Conservation (phyloP, 2,888 invertebrate genomes). For the Leucophenga maculata region DNA sequence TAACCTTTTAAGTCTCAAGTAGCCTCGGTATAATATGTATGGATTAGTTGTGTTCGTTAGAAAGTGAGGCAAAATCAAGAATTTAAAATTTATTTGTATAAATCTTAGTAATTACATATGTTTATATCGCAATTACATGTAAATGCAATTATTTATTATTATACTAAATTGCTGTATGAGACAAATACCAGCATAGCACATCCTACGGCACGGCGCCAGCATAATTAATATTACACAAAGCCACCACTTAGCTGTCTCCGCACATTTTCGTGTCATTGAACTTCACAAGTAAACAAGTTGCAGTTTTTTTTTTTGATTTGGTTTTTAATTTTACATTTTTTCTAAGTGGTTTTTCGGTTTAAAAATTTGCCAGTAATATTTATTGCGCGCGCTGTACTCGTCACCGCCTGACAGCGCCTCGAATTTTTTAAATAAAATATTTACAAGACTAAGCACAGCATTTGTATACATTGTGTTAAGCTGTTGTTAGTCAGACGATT, state of each 20-base stretch:
- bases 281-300: background rate
- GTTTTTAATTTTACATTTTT: background rate
- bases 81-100: too few species aligned
- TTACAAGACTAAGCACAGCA: background rate
- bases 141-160: too few species aligned
- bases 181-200: background rate
- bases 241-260: background rate
- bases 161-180: background rate
- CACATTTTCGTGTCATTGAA: background rate
- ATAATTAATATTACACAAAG: conserved; percentile 4
- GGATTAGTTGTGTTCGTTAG: too few species aligned
- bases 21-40: too few species aligned
- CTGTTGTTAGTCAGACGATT: too few species aligned
- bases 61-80: too few species aligned
- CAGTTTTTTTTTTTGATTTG: background rate
- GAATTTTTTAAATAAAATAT: background rate
- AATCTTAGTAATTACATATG: too few species aligned
- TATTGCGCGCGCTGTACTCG: background rate
- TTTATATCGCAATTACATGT: too few species aligned
- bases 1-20: too few species aligned
- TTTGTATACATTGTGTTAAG: too few species aligned
- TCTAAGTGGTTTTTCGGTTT: background rate
- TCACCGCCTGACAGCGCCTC: background rate
- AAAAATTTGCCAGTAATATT: background rate
- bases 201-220: background rate